phyloP scores from a whole-genome alignment of 2,888 invertebrate species.

The Caprella mutica region DNA sequence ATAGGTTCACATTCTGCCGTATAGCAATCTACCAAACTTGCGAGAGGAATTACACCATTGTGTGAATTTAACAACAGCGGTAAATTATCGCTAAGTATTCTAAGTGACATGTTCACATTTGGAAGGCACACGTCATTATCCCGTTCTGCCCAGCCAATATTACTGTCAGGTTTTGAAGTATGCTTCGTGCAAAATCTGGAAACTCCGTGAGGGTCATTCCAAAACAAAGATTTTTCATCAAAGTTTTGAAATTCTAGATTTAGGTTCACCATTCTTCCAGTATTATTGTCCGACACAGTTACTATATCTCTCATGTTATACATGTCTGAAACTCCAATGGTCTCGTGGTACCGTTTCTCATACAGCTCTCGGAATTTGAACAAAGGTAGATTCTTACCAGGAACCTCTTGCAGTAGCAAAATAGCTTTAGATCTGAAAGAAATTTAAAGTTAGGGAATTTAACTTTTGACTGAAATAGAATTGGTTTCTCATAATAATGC shows the following conservation, averaged over 20 bases:
- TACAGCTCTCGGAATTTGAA: conserved; percentile 71
- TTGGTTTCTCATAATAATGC: background rate
- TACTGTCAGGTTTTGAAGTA: conserved; percentile 40
- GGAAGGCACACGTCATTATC: conserved; percentile 53
- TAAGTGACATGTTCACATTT: conserved; percentile 49
- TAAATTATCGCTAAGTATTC: conserved; percentile 53
- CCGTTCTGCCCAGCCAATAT: conserved; percentile 60
- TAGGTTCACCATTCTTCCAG: conserved; percentile 59
- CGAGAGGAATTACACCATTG: conserved; percentile 60
- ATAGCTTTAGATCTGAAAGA: conserved; percentile 55
- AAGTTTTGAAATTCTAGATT: conserved; percentile 47
- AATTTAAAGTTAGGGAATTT: background rate
- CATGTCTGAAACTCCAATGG: conserved; percentile 46
- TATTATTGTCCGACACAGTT: conserved; percentile 52
- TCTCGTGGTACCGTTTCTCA: conserved; percentile 65
- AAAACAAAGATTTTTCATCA: background rate
- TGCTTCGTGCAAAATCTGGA: conserved; percentile 39
- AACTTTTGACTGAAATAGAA: background rate
- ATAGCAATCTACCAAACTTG: conserved; percentile 69
- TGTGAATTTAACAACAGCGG: conserved; percentile 59
- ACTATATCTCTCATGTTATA: conserved; percentile 66
- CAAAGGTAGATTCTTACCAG: conserved; percentile 60
- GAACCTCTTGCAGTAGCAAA: conserved; percentile 61
- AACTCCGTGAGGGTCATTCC: conserved; percentile 42
- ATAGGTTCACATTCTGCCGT: conserved; percentile 57